Evolutionary conservation across 2,888 invertebrate species (phyloP).

Genomic region (Sinohyriopsis cumingii): DNA sequence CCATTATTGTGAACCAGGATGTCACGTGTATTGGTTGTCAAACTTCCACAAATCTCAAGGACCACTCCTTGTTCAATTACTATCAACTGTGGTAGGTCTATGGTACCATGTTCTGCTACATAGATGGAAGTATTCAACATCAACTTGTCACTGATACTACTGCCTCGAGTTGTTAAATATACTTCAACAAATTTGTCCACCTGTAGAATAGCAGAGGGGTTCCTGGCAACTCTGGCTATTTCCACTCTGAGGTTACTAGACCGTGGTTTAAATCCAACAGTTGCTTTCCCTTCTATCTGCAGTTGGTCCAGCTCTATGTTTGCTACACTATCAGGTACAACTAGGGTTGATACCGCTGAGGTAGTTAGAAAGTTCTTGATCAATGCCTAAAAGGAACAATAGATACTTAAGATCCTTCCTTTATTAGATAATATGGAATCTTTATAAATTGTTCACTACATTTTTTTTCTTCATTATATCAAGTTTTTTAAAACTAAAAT

Average conservation of each 20-base stretch:
- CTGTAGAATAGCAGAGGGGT: conserved; percentile 19
- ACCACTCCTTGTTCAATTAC: conserved; percentile 32
- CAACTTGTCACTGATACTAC: conserved; percentile 12
- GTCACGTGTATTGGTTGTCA: conserved; percentile 30
- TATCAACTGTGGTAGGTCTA: conserved; percentile 42
- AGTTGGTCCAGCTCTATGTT: conserved; percentile 22
- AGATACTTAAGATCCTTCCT: too few species aligned
- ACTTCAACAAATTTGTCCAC: conserved; percentile 36
- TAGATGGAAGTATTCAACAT: conserved; percentile 27
- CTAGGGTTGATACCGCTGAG: conserved; percentile 27
- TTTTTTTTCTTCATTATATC: too few species aligned
- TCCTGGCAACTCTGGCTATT: conserved; percentile 33
- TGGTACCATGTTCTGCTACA: conserved; percentile 33
- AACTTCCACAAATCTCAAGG: conserved; percentile 45
- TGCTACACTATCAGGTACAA: conserved; percentile 21
- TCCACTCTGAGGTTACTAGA: conserved; percentile 27
- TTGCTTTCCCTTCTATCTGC: conserved; percentile 13
- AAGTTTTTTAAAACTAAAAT: too few species aligned
- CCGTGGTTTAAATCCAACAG: conserved; percentile 31
- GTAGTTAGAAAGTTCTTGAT: conserved; percentile 33
- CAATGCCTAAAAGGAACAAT: conserved; percentile 25
- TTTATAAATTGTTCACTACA: too few species aligned
- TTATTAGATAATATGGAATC: too few species aligned
- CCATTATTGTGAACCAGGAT: conserved; percentile 37
- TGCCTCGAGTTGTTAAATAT: conserved; percentile 19